Base-by-base conservation (phyloP, 2,113 vertebrate species). In the Craseonycteris thonglongyai region DNA sequence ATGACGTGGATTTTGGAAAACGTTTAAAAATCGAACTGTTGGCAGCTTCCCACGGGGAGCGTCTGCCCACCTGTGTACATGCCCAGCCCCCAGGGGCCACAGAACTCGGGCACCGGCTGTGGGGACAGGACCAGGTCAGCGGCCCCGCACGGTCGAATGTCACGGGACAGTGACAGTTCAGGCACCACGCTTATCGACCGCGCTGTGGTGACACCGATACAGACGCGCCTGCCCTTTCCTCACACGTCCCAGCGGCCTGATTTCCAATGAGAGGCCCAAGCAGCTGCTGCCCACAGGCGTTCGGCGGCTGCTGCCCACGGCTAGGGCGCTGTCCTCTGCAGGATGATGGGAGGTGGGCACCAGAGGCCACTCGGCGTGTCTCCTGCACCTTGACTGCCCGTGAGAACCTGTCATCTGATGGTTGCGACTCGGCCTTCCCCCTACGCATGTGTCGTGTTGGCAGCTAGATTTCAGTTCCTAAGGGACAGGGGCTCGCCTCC, bases 201-300 rank as follows among this genome's bases (percentile, higher is more conserved):
- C 54, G 10, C 26, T 26, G 0, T 1, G 3, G 15, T 45, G 8
- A 1, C 18, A 5, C 35, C 5, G 3, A 38, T 9, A 38, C 0
- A 19, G 42, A n/a, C n/a, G 13, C 4, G 49, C 40, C 74, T 28
- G 33, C 5, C 47, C 8, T 13, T 38, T 42, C 7, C n/a, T 35
- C 71, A 10, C 2, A 5, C 5, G 18, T 15, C 40, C 21, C 54
- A 33, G 38, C 47, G 4, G 45, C 3, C 6, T 21, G 8, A 16
- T 33, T 28, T 61, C n/a, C 21, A 63, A 61, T 24, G 24, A 28
- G 2, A 6, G 4, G 28, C 56, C 45, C 58, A 13, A 18, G 14
- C 33, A 47, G 10, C 51, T 21, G 7, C n/a, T n/a, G n/a, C n/a
- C n/a, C n/a, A n/a, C n/a, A n/a, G n/a, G n/a, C n/a, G n/a, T n/a